Conservation (phyloP, 2,888 invertebrate species). For the Drosophila mettleri region DNA sequence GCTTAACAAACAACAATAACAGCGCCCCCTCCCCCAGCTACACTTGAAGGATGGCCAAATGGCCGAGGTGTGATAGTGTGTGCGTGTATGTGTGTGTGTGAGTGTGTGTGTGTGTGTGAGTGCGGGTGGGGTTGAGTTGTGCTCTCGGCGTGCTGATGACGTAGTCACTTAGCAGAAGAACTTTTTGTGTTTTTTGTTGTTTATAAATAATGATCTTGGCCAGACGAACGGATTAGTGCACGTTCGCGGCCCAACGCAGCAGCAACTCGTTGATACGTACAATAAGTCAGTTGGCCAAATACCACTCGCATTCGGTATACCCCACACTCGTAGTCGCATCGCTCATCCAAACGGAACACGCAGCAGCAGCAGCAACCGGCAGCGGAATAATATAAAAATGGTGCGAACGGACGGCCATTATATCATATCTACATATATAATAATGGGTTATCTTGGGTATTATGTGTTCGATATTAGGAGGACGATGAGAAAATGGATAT, state of each 20-base stretch:
- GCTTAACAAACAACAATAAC: slow-evolving; percentile 66
- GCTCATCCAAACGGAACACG: slow-evolving; percentile 29
- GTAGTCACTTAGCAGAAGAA: slow-evolving; percentile 63
- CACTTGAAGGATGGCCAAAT: slow-evolving; percentile 57
- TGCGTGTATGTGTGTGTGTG: not conserved
- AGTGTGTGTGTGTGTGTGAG: not conserved
- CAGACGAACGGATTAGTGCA: slow-evolving; percentile 83
- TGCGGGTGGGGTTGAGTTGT: slow-evolving; percentile 11
- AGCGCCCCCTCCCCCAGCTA: slow-evolving; percentile 41
- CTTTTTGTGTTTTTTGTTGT: slow-evolving; percentile 65
- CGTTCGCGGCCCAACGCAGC: slow-evolving; percentile 71
- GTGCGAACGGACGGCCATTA: slow-evolving; percentile 39
- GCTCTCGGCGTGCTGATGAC: slow-evolving; percentile 43
- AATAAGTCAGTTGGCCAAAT: slow-evolving; percentile 33
- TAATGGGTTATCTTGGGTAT: not conserved
- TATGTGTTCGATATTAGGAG: slow-evolving; percentile 84
- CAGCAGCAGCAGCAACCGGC: slow-evolving; percentile 8
- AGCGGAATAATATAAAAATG: slow-evolving; percentile 37
- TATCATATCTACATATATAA: slow-evolving; percentile 27
- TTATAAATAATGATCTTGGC: slow-evolving; percentile 84
- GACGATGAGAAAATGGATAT: slow-evolving; percentile 94
- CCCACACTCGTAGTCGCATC: slow-evolving; percentile 49
- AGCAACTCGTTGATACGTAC: slow-evolving; percentile 45
- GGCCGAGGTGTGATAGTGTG: slow-evolving; percentile 29
- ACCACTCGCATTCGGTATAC: slow-evolving; percentile 37